Evolutionary conservation across 92 coral and sea anemone genomes (phyloP), one percentile per base, ranked within the genome.

Genomic region (Phenganax stokvisi): DNA sequence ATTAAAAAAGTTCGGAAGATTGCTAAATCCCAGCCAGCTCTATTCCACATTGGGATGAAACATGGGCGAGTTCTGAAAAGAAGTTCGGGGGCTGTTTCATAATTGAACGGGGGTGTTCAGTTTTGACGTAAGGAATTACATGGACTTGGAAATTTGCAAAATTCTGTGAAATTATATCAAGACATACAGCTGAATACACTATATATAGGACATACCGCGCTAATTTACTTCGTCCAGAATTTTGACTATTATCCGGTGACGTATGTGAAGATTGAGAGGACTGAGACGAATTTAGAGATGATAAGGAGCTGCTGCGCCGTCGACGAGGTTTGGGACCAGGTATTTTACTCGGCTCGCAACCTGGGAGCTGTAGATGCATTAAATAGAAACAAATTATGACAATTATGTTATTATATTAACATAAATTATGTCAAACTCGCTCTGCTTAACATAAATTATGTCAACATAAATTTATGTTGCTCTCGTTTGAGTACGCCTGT

Each of bases 311-410:
- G 54, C 82, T 78, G 47, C 82, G 66, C 25, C 82, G 44, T 11
- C 82, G 72, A 61, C 82, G 82, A 61, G 72, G 60, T 31, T 10
- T 76, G 30, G 67, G 71, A 6, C 31, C 82, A 5, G 82, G 56
- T 0, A 78, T 78, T 78, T 78, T 78, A 64, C 82, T 78, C 51
- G 61, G 82, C 73, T 78, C 82, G 11, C 72, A 30, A 27, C 61
- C 82, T 51, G 72, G 72, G 9, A 64, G 25, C 82, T 78, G 61
- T 31, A 61, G 54, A 78, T 20, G 25, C 53, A 57, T 47, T 0
- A 72, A 17, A 3, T 65, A 65, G 47, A 20, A 20, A 20, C 25
- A 20, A 20, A 20, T 20, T 20, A 20, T 20, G 25, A 20, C 25
- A 20, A 20, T 20, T 20, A 20, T 20, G 25, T 20, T 37, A 37